These are phyloP conservation scores for Panthera leo DNA, from an alignment of 2,113 vertebrate genomes.

Conservation along the genomic window DNA sequence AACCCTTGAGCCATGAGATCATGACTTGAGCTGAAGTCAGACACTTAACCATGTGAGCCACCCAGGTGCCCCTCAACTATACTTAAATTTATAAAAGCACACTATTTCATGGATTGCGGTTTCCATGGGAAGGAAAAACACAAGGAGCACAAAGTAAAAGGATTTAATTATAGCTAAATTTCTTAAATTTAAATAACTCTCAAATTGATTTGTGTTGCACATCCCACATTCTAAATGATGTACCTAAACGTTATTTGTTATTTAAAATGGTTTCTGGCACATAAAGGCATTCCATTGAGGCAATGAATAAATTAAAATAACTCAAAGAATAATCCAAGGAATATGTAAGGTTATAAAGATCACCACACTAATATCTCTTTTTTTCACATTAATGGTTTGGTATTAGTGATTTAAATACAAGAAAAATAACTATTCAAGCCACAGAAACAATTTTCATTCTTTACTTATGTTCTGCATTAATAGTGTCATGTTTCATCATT, in stretches of 20 bases:
- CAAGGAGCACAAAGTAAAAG: background rate
- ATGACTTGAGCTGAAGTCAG: too few species aligned
- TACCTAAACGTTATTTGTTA: background rate
- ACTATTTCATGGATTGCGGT: background rate
- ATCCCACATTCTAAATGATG: background rate
- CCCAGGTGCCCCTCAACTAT: background rate
- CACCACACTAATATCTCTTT: background rate
- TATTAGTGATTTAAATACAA: slow-evolving; percentile 37
- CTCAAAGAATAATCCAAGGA: background rate
- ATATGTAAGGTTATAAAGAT: slow-evolving; percentile 21
- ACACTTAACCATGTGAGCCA: too few species aligned
- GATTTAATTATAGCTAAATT: background rate
- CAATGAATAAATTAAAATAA: slow-evolving; percentile 11
- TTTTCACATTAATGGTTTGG: background rate
- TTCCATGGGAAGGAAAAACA: background rate
- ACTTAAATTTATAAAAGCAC: background rate
- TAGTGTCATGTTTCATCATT: slow-evolving; percentile 18
- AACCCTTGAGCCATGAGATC: too few species aligned
- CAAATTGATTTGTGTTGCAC: background rate
- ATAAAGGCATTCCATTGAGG: background rate
- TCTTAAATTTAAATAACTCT: background rate
- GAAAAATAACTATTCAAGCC: background rate
- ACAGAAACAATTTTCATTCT: background rate
- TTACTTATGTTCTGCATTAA: slow-evolving; percentile 1
- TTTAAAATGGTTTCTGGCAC: background rate